phyloP scores from a whole-genome alignment of 2,113 vertebrate species.

The Bubo bubo region DNA sequence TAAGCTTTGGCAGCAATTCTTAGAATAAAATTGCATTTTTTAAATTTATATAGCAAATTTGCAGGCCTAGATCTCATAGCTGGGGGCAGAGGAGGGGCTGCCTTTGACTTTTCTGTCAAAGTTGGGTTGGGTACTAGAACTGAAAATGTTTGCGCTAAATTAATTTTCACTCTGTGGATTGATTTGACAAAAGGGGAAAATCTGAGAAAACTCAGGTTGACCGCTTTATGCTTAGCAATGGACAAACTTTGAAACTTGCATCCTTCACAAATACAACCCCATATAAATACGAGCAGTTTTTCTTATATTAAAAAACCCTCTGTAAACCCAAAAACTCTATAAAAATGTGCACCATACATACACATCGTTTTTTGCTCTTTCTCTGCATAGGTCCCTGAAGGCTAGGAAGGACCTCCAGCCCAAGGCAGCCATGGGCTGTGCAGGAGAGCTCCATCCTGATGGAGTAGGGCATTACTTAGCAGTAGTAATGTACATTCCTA shows the following conservation, averaged over 20 bases:
- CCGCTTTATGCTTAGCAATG: fast-evolving
- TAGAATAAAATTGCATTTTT: neutral
- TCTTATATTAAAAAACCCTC: neutral
- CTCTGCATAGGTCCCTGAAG: neutral
- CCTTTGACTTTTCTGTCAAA: neutral
- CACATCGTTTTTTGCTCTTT: neutral
- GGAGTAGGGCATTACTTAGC: fast-evolving
- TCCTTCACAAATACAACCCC: neutral
- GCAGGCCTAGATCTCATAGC: neutral
- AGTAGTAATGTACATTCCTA: neutral
- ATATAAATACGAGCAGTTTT: neutral
- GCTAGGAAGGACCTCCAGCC: neutral
- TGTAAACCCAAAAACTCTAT: neutral
- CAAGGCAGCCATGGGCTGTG: fast-evolving
- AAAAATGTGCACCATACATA: neutral
- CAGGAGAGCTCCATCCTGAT: fast-evolving
- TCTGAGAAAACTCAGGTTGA: neutral
- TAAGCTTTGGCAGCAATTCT: conserved; percentile 35
- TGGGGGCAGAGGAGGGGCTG: conserved; percentile 1
- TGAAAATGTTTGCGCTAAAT: neutral
- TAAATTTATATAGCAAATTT: neutral
- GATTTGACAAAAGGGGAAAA: neutral
- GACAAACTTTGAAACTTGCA: neutral
- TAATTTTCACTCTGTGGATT: neutral
- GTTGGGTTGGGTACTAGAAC: neutral